Conservation (phyloP, 2,113 vertebrate genomes). For the Apistogramma diplotaenia region DNA sequence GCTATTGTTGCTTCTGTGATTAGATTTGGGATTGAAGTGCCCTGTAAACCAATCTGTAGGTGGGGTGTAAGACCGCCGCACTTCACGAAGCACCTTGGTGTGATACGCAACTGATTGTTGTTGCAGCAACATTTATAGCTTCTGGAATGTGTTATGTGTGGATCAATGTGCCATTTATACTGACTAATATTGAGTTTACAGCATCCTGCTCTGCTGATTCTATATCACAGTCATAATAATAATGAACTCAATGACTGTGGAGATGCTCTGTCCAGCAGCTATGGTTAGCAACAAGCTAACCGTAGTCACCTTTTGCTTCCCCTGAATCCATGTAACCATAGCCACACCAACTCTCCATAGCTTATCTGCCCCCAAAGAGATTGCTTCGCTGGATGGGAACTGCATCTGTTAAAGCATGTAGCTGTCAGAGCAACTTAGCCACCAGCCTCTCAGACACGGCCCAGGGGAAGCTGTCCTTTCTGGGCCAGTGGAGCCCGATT, state of each 20-base stretch:
- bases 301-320: slow-evolving; percentile 14
- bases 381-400: slow-evolving; percentile 47
- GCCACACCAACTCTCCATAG: slow-evolving; percentile 41
- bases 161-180: slow-evolving; percentile 4
- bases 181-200: not conserved
- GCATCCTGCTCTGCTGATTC: not conserved
- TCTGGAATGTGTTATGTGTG: slow-evolving; percentile 10
- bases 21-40: slow-evolving; percentile 67
- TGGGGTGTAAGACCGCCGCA: slow-evolving; percentile 45
- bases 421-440: slow-evolving; percentile 82
- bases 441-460: slow-evolving; percentile 75
- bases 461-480: slow-evolving; percentile 77
- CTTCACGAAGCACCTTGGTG: slow-evolving; percentile 38
- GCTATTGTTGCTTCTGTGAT: slow-evolving; percentile 63
- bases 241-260: slow-evolving; percentile 26
- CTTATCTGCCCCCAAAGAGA: slow-evolving; percentile 48
- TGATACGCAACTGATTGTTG: slow-evolving; percentile 32
- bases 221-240: not conserved
- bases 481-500: slow-evolving; percentile 68
- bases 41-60: slow-evolving; percentile 56
- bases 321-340: not conserved
- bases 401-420: slow-evolving; percentile 71
- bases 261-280: slow-evolving; percentile 37
- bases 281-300: slow-evolving; percentile 15
- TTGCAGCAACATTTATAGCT: slow-evolving; percentile 14